phyloP scores from a whole-genome alignment of 2,888 invertebrate genomes.

The Tholera decimalis region DNA sequence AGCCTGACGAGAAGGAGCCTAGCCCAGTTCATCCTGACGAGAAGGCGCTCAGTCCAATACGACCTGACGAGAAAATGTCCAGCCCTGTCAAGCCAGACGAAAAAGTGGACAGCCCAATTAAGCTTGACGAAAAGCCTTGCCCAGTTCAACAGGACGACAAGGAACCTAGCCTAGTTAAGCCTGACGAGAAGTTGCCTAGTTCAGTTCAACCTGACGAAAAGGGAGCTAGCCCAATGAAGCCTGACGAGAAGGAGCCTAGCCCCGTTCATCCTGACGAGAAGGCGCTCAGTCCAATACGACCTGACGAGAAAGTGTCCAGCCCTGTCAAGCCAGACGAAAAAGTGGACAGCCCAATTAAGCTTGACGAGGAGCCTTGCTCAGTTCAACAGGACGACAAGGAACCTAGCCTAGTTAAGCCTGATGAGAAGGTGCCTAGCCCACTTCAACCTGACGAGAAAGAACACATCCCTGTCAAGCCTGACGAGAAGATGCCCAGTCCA shows the following conservation, averaged over 20 bases:
- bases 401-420: not conserved
- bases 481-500: no score
- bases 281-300: not conserved
- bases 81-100: not conserved
- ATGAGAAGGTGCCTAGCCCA: not conserved
- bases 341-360: no score
- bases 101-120: not conserved
- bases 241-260: not conserved
- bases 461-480: no score
- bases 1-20: no score
- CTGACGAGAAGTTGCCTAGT: not conserved
- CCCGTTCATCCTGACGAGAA: not conserved
- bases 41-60: not conserved
- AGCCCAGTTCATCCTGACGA: no score
- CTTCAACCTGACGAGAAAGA: no score
- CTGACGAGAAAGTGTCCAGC: rapidly evolving
- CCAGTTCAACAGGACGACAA: not conserved
- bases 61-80: not conserved
- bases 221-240: not conserved
- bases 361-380: no score
- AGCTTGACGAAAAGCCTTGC: not conserved
- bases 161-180: not conserved
- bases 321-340: not conserved
- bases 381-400: no score
- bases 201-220: not conserved